Evolutionary conservation across 2,113 vertebrate species (phyloP), one percentile per base, ranked within the genome.

Genomic region (Hippopotamus amphibius): DNA sequence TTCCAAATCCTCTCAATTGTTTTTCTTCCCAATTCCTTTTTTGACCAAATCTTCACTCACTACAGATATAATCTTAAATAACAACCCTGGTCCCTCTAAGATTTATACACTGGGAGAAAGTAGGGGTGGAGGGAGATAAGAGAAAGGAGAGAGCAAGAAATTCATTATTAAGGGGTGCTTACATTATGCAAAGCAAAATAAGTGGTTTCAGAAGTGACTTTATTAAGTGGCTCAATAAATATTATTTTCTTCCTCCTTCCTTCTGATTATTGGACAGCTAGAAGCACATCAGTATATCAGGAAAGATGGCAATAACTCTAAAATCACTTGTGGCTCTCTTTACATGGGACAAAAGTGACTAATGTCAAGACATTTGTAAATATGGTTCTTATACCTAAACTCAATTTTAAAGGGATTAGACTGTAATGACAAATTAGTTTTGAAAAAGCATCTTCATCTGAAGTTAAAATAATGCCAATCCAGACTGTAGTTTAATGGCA

Each of bases 321-420:
- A 77, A 82, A 33, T 24, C 24, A 46, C 37, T 5, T 68, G 19
- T 50, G 55, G 26, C n/a, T 76, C 55, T 74, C 59, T 77, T 93
- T 59, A 46, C 33, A 7, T 46, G 53, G 26, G 33, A n/a, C 46
- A 46, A 59, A 69, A 72, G 66, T 10, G 50, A 69, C 50, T 46
- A 72, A 50, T 65, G 57, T 43, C 46, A 82, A 77, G n/a, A 43
- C 16, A 41, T 55, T 88, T 53, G n/a, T 79, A 81, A 95, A 53
- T 33, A 30, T 7, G 8, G 10, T 71, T 86, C 46, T 82, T 76
- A 48, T 43, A 81, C 10, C 12, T 94, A 41, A 87, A 21, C 28
- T 93, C 72, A 66, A 13, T 90, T 83, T 83, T 43, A 37, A 97
- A 94, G 43, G 50, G 59, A 69, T 93, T 30, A 41, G 17, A 50